These are phyloP conservation scores for Amphibalanus amphitrite DNA, from an alignment of 1,140 invertebrate species.

Conservation along the genomic window DNA sequence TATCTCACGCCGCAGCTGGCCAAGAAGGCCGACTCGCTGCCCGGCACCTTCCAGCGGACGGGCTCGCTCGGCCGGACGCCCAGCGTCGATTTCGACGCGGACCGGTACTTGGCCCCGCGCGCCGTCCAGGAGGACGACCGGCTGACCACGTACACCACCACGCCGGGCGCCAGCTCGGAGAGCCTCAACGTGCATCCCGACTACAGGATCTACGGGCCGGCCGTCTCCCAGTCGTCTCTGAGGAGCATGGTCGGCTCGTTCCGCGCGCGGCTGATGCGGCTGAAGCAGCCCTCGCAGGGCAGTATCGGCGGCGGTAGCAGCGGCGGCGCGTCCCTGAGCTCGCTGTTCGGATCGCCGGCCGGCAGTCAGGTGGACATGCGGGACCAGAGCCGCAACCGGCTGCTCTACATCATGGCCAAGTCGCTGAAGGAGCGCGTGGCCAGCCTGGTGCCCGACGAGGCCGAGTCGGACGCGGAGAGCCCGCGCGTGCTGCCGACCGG, in stretches of 20 bases:
- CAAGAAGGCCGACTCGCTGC: neutral
- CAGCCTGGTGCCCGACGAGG: neutral
- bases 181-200: no score
- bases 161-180: no score
- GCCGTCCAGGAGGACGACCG: no score
- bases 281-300: neutral
- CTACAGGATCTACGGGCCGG: neutral
- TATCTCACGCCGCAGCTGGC: neutral
- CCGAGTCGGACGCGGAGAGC: no score
- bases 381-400: neutral
- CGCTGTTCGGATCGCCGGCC: neutral
- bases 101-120: no score
- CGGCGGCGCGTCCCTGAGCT: no score
- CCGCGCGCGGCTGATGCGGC: neutral
- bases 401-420: neutral
- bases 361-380: neutral
- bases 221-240: neutral
- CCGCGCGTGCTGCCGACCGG: no score
- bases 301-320: neutral
- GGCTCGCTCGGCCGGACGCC: neutral
- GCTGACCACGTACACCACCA: no score
- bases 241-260: neutral
- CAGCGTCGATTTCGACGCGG: no score
- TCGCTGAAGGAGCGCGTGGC: neutral
- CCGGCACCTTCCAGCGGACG: neutral